Percentiles rank a stretch among this genome's conserved stretches.
Conservation (phyloP, 2,797 vertebrate genomes). For the Sebastes vulpes region DNA sequence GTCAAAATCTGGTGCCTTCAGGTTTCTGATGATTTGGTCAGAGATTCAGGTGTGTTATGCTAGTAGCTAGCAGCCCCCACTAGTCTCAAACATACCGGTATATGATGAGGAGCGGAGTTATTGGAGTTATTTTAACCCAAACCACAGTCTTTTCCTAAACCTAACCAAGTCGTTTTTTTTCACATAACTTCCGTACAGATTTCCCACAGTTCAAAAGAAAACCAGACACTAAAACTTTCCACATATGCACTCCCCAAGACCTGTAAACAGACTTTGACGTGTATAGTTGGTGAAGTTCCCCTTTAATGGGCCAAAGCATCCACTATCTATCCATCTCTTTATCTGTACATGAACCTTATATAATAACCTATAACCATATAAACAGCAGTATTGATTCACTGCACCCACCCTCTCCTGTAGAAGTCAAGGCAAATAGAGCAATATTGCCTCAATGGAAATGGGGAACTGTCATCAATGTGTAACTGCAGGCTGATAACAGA, state of each 20-base stretch:
- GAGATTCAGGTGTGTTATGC: no score
- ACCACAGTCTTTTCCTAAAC: no score
- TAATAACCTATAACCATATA: background rate
- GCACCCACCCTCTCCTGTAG: background rate
- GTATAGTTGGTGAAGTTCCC: background rate
- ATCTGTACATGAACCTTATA: background rate
- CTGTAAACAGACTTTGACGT: background rate
- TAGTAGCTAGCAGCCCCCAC: no score
- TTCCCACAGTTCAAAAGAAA: background rate
- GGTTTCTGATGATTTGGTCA: no score
- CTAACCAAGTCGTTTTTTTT: rapidly evolving
- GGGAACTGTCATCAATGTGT: conserved; percentile 83
- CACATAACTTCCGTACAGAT: background rate
- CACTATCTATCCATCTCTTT: conserved; percentile 1
- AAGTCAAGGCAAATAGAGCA: conserved; percentile 59
- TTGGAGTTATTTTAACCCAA: no score
- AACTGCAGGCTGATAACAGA: conserved; percentile 79
- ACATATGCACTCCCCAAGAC: background rate
- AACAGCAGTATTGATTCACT: conserved; percentile 39
- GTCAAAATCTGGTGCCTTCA: background rate
- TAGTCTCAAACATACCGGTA: no score
- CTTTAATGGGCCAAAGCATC: background rate
- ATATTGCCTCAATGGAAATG: conserved; percentile 66
- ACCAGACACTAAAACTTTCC: background rate
- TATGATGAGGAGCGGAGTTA: no score